Conservation (phyloP, 2,113 vertebrate genomes). For the Argyrosomus japonicus region DNA sequence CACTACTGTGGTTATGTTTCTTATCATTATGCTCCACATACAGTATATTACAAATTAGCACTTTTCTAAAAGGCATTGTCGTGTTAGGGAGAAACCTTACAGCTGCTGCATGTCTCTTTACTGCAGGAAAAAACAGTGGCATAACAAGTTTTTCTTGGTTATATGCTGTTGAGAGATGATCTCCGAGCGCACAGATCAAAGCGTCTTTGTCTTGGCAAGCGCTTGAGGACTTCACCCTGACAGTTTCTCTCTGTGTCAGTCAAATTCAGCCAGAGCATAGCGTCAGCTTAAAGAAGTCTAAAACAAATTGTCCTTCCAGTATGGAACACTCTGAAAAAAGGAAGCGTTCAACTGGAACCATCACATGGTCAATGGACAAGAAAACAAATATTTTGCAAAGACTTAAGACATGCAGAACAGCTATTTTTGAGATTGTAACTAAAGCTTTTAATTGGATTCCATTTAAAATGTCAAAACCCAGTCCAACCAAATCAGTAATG, state of each 20-base stretch:
- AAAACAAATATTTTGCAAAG: not conserved
- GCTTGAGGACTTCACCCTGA: constrained; percentile 48
- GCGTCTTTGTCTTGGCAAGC: constrained; percentile 60
- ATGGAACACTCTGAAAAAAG: constrained; percentile 7
- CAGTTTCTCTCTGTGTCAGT: constrained; percentile 62
- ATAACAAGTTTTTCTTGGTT: constrained; percentile 75
- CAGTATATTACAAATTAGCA: not conserved
- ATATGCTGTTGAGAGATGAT: constrained; percentile 58
- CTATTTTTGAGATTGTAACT: not conserved
- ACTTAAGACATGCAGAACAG: not conserved
- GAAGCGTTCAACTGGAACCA: not conserved
- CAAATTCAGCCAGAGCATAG: constrained; percentile 13
- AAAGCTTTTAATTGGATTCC: not conserved
- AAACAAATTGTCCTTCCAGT: constrained; percentile 45
- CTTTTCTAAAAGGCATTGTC: not conserved
- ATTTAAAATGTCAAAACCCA: not conserved
- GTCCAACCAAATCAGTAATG: not conserved
- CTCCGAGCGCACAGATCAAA: constrained; percentile 61
- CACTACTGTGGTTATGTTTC: not conserved
- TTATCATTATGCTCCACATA: not conserved
- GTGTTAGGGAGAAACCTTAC: not conserved
- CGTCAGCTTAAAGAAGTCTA: constrained; percentile 43
- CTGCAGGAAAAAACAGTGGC: constrained; percentile 31
- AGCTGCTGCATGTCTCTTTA: constrained; percentile 5
- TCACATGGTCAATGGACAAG: not conserved